phyloP scores from a whole-genome alignment of 2,113 vertebrate genomes.

The Trichomycterus rosablanca region DNA sequence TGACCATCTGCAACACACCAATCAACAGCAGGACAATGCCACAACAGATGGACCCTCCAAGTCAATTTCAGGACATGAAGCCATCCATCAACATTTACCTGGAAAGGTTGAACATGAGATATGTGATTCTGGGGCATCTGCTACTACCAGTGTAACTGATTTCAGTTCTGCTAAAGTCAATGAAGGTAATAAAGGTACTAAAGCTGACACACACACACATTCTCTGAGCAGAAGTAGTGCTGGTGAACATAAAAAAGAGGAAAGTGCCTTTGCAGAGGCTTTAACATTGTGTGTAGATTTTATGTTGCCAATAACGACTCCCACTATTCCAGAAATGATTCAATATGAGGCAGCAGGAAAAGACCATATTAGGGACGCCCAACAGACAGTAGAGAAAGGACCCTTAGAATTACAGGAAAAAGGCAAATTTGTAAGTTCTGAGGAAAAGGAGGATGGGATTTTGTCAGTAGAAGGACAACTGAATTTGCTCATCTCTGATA shows the following conservation, averaged over 20 bases:
- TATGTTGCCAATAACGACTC: constrained; percentile 69
- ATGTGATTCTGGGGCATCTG: constrained; percentile 49
- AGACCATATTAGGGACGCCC: constrained; percentile 53
- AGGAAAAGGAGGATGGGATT: constrained; percentile 33
- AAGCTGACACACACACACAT: constrained; percentile 43
- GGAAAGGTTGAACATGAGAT: constrained; percentile 34
- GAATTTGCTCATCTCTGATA: constrained; percentile 49
- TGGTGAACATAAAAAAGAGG: constrained; percentile 51
- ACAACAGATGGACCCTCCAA: constrained; percentile 34
- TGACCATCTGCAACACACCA: constrained; percentile 22
- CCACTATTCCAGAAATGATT: constrained; percentile 68
- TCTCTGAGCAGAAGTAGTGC: constrained; percentile 48
- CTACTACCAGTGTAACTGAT: constrained; percentile 47
- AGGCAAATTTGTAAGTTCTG: constrained; percentile 41
- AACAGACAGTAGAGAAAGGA: constrained; percentile 46
- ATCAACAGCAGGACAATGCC: constrained; percentile 50
- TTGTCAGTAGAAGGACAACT: constrained; percentile 37
- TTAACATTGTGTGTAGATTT: constrained; percentile 47
- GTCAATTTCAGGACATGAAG: constrained; percentile 39
- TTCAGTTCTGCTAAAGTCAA: constrained; percentile 21
- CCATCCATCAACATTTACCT: constrained; percentile 34
- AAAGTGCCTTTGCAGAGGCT: constrained; percentile 61
- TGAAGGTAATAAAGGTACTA: constrained; percentile 41
- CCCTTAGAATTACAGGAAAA: constrained; percentile 28
- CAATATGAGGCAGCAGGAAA: constrained; percentile 62